Base-by-base conservation (phyloP, 2,113 vertebrate species). In the Scortum barcoo region DNA sequence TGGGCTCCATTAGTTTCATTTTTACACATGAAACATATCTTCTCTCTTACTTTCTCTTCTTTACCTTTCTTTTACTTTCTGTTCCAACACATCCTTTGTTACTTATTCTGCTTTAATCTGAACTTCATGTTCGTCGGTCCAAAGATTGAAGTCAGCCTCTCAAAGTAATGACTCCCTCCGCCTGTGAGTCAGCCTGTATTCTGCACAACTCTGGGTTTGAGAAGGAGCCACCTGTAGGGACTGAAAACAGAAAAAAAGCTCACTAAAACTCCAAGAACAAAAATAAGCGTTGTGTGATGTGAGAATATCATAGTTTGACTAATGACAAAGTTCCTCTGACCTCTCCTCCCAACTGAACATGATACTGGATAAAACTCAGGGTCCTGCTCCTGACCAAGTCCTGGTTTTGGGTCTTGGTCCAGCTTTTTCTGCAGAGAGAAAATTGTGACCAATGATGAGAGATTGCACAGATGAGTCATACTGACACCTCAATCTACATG, bases 301-400 rank as follows among this genome's bases (percentile, higher is more conserved):
- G n/a, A n/a, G n/a, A n/a, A n/a, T n/a, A n/a, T n/a, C n/a, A 46
- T 46, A 58, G 22, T 74, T 53, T 54, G 19, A 76, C 17, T 53
- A 65, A 42, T 5, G 7, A 60, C 1, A 24, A 53, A 54, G 46
- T 42, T 70, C 9, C 48, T 72, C 81, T 36, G 12, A 81, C 86
- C 82, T 81, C 16, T 74, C 8, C 26, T 51, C n/a, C 26, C 36
- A 22, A 1, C 33, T 57, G 36, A 24, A 54, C 44, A 44, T 2
- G 50, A 54, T n/a, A 80, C 50, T 26, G 11, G n/a, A 4, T 68
- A 16, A 3, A 40, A 20, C 11, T 81, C 30, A 67, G 40, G 1
- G 13, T 69, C 7, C 14, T 36, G 53, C 42, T 28, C 3, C 66
- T 11, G 1, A 8, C 9, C 0, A 3, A 26, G 33, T 72, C 53